Evolutionary conservation across 2,888 invertebrate genomes (phyloP).

Genomic region (Aricia artaxerxes): DNA sequence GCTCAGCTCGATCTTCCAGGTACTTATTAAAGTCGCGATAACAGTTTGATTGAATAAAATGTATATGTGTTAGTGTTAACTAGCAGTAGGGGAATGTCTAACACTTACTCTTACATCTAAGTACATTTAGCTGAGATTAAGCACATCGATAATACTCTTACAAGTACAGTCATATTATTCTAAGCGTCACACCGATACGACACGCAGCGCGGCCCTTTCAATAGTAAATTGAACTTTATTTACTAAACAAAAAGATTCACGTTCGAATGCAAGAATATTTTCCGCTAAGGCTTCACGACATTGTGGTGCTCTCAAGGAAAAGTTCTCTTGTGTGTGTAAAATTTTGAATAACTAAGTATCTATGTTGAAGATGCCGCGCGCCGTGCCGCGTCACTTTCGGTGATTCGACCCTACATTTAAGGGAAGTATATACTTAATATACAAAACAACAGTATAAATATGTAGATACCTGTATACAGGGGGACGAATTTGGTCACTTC

Average conservation of each 20-base stretch:
- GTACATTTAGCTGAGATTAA: background rate
- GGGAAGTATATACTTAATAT: background rate
- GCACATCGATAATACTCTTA: background rate
- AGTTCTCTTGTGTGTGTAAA: too few relatives aligned
- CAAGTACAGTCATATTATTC: background rate
- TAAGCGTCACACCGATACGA: background rate
- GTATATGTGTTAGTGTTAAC: background rate
- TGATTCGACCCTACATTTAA: background rate
- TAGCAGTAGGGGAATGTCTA: background rate
- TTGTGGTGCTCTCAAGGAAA: too few relatives aligned
- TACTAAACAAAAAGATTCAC: background rate
- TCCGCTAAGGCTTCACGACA: too few relatives aligned
- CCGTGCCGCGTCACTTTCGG: background rate
- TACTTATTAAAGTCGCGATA: background rate
- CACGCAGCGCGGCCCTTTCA: background rate
- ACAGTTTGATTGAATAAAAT: background rate
- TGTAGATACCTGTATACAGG: constrained; percentile 3
- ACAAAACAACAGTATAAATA: constrained; percentile 18
- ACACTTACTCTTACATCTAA: background rate
- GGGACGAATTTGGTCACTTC: background rate
- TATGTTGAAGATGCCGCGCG: too few relatives aligned
- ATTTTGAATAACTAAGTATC: too few relatives aligned
- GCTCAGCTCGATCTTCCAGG: background rate
- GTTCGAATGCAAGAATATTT: background rate
- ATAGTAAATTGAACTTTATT: background rate